Evolutionary conservation across 2,888 invertebrate genomes (phyloP).

Genomic region (Ochropleura plecta): DNA sequence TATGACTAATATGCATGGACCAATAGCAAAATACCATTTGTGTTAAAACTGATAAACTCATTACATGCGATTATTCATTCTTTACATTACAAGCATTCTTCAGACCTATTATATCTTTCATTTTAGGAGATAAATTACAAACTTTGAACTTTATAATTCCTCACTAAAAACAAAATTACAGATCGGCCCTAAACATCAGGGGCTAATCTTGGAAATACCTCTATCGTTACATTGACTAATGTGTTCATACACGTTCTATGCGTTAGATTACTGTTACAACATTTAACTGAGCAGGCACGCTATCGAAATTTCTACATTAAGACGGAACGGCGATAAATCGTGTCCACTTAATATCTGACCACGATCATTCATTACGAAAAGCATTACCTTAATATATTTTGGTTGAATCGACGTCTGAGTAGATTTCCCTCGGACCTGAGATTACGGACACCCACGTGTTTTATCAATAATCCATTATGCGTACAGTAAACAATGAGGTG

Average conservation of each 20-base stretch:
- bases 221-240: constrained; percentile 84
- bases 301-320: constrained; percentile 85
- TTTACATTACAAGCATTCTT: constrained; percentile 56
- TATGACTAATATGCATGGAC: constrained; percentile 23
- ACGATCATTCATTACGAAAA: constrained; percentile 84
- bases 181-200: constrained; percentile 76
- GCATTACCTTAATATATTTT: constrained; percentile 82
- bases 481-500: constrained; percentile 87
- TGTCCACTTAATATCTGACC: constrained; percentile 86
- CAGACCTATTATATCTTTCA: constrained; percentile 60
- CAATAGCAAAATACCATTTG: constrained; percentile 50
- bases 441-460: constrained; percentile 89
- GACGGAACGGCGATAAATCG: constrained; percentile 82
- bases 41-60: constrained; percentile 68
- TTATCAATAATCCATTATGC: constrained; percentile 90
- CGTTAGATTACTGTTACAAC: constrained; percentile 82
- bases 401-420: constrained; percentile 80
- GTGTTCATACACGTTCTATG: constrained; percentile 78
- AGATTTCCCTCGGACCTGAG: constrained; percentile 81
- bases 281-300: constrained; percentile 81
- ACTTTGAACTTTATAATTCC: constrained; percentile 80
- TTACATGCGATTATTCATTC: constrained; percentile 70
- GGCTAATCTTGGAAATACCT: constrained; percentile 79
- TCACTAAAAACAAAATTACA: constrained; percentile 74
- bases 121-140: constrained; percentile 78